phyloP scores from a whole-genome alignment of 2,797 vertebrate species.

The Gallirallus australis region DNA sequence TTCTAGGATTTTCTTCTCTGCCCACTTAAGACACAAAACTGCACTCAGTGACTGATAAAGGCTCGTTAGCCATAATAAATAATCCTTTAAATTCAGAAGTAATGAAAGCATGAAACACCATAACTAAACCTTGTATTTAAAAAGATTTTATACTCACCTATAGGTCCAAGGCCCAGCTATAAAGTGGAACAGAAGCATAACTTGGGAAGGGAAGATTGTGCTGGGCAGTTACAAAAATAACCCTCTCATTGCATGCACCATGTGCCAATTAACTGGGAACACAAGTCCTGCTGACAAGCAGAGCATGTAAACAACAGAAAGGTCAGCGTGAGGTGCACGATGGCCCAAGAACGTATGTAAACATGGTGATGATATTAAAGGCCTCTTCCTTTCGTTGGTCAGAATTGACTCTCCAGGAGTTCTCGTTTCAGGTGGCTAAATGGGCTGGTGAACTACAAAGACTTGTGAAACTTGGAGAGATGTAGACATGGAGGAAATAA shows the following conservation, averaged over 20 bases:
- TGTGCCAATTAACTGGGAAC: background rate
- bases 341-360: background rate
- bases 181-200: background rate
- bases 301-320: background rate
- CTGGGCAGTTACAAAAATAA: background rate
- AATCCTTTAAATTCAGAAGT: background rate
- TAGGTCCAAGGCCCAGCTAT: background rate
- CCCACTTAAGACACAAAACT: background rate
- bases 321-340: background rate
- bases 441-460: background rate
- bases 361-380: background rate
- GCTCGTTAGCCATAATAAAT: background rate
- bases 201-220: background rate
- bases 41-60: background rate
- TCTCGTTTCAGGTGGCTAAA: background rate
- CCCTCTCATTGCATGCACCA: fast-evolving
- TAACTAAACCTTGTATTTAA: background rate
- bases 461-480: background rate
- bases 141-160: background rate
- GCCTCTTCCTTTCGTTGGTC: background rate
- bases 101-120: background rate
- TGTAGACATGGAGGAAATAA: background rate
- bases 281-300: background rate
- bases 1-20: background rate
- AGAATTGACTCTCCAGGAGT: background rate